Conservation (phyloP, 2,113 vertebrate genomes). For the Anguilla japonica region DNA sequence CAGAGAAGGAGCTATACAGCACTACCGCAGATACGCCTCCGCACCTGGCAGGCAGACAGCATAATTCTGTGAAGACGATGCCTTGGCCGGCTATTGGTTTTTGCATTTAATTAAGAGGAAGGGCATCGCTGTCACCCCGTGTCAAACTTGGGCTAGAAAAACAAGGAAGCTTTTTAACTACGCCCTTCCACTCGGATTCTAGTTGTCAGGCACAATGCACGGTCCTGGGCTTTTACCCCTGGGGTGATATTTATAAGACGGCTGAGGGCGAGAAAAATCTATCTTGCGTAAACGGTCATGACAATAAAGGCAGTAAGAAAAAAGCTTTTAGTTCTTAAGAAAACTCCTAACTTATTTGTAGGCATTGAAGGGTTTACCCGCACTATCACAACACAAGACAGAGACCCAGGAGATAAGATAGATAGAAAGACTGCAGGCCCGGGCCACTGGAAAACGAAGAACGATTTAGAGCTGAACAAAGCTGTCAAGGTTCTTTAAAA, state of each 20-base stretch:
- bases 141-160: not conserved
- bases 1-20: not conserved
- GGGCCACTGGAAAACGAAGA: too few species aligned
- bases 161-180: not conserved
- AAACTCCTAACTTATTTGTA: not conserved
- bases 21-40: not conserved
- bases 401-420: too few species aligned
- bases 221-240: not conserved
- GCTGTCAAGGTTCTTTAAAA: too few species aligned
- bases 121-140: not conserved
- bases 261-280: not conserved
- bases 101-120: constrained; percentile 12
- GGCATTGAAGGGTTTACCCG: not conserved
- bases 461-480: too few species aligned
- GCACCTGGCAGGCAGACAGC: constrained; percentile 11
- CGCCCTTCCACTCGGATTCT: not conserved
- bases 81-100: not conserved
- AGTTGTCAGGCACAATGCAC: not conserved
- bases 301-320: not conserved
- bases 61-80: constrained; percentile 8
- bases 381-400: not conserved
- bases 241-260: not conserved
- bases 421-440: too few species aligned
- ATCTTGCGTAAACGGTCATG: not conserved
- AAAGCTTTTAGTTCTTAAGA: not conserved